phyloP scores from a whole-genome alignment of 2,888 invertebrate genomes.

The Ecliptopera silaceata region DNA sequence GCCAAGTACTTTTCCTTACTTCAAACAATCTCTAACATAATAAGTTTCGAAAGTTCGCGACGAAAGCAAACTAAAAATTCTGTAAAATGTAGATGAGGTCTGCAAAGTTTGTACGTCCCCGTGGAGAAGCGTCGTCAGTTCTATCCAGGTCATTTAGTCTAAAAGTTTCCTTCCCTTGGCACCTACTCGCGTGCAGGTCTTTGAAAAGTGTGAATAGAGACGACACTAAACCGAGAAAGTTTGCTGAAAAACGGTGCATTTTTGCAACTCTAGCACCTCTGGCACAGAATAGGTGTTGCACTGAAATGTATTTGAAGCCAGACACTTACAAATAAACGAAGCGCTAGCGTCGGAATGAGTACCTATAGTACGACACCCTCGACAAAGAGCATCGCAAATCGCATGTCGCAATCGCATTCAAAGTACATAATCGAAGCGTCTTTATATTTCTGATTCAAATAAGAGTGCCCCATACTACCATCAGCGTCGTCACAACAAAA shows the following conservation, averaged over 20 bases:
- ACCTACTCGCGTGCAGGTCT: constrained; percentile 37
- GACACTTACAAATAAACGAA: constrained; percentile 52
- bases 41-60: no score
- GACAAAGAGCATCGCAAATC: constrained; percentile 53
- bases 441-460: constrained; percentile 24
- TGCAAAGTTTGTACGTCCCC: constrained; percentile 3
- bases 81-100: constrained; percentile 3
- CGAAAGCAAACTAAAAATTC: constrained; percentile 8
- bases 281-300: constrained; percentile 21
- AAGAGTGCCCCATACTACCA: constrained; percentile 17
- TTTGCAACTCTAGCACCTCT: constrained; percentile 39
- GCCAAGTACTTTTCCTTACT: constrained; percentile 1
- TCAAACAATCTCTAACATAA: background rate
- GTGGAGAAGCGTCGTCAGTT: constrained; percentile 21
- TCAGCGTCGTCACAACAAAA: constrained; percentile 61
- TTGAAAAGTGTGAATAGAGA: constrained; percentile 48
- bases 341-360: constrained; percentile 55
- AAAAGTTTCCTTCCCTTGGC: constrained; percentile 64
- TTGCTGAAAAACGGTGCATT: constrained; percentile 61
- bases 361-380: constrained; percentile 62
- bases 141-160: constrained; percentile 65
- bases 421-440: constrained; percentile 37
- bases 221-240: constrained; percentile 56
- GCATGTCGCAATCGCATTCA: constrained; percentile 38
- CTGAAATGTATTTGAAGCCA: constrained; percentile 18